These are phyloP conservation scores for Sarcophaga variegata DNA, from an alignment of 2,888 invertebrate genomes.

Conservation along the genomic window DNA sequence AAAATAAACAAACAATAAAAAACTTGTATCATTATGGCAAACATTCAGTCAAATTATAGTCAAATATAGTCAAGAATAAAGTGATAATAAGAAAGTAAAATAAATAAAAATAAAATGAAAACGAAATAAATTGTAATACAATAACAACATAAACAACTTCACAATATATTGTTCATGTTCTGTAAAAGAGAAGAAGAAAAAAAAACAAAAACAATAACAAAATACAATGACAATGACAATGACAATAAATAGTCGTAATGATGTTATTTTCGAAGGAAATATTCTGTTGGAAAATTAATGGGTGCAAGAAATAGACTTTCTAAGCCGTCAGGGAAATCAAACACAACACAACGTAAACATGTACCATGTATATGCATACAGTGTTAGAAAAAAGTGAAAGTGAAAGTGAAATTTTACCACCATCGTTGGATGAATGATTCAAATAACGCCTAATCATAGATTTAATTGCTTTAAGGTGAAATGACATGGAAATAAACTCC, in stretches of 20 bases:
- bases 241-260: not conserved
- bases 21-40: not conserved
- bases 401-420: not conserved
- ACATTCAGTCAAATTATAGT: not conserved
- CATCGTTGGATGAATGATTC: not conserved
- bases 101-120: not conserved
- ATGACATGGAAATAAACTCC: not conserved
- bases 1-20: not conserved
- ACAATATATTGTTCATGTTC: no score
- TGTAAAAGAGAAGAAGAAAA: no score
- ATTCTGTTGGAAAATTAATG: not conserved
- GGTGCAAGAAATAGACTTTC: not conserved
- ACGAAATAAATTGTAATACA: not conserved
- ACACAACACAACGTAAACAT: not conserved
- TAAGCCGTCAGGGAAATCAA: not conserved
- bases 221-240: not conserved
- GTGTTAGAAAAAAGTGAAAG: not conserved
- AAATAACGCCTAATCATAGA: not conserved
- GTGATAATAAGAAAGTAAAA: not conserved
- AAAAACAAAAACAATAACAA: no score
- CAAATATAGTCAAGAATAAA: not conserved
- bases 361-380: no score
- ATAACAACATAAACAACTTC: not conserved
- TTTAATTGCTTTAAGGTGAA: not conserved
- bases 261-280: not conserved